Evolutionary conservation across 2,888 invertebrate genomes (phyloP).

Genomic region (Apocheima hispidaria): DNA sequence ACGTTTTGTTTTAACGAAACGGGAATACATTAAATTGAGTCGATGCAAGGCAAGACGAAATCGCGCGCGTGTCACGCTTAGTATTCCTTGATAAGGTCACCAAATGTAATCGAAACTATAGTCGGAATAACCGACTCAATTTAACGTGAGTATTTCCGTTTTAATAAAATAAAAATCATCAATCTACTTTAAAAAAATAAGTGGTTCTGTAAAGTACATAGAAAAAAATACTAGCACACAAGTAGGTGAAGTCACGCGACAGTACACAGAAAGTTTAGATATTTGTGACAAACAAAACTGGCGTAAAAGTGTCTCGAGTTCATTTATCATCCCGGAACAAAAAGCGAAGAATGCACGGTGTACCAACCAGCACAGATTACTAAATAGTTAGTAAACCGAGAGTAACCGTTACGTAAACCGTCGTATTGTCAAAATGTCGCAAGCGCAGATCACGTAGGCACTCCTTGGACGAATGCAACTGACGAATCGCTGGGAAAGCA

Average conservation of each 20-base stretch:
- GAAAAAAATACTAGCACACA: slow-evolving; percentile 21
- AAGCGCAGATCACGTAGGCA: slow-evolving; percentile 71
- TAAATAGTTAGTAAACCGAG: slow-evolving; percentile 38
- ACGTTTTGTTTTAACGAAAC: too few species aligned
- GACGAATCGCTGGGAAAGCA: slow-evolving; percentile 61
- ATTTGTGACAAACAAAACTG: slow-evolving; percentile 36
- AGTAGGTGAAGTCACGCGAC: slow-evolving; percentile 31
- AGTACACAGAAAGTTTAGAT: slow-evolving; percentile 34
- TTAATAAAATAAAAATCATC: too few species aligned
- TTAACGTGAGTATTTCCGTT: too few species aligned
- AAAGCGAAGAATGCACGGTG: slow-evolving; percentile 45
- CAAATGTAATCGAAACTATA: too few species aligned
- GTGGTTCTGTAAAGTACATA: background rate
- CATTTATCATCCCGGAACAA: slow-evolving; percentile 49
- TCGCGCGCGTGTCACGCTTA: too few species aligned
- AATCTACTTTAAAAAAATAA: too few species aligned
- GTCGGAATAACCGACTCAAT: too few species aligned
- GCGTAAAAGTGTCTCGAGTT: slow-evolving; percentile 44
- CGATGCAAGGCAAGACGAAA: too few species aligned
- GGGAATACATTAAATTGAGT: too few species aligned
- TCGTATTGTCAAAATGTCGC: slow-evolving; percentile 78
- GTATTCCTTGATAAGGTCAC: too few species aligned
- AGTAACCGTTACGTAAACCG: slow-evolving; percentile 66
- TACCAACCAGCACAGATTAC: slow-evolving; percentile 37
- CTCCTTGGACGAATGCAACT: slow-evolving; percentile 61